Evolutionary conservation across 2,113 vertebrate species (phyloP).

Genomic region (Theristicus caerulescens): DNA sequence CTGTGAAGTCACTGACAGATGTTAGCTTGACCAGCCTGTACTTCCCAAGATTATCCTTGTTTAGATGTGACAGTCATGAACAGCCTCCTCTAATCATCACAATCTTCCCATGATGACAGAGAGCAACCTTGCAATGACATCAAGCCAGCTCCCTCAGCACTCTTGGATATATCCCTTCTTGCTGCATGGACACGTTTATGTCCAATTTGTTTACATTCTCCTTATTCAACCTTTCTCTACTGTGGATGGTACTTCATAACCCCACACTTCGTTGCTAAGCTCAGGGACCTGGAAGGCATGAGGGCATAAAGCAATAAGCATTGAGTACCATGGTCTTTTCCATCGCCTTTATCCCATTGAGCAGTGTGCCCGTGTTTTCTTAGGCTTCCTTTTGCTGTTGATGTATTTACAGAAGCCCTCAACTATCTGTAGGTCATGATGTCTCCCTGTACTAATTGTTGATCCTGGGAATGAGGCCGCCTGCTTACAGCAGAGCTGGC

Average conservation of each 20-base stretch:
- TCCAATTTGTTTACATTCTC: background rate
- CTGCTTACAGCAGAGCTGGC: background rate
- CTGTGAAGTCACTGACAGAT: background rate
- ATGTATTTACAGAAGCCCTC: background rate
- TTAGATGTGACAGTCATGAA: background rate
- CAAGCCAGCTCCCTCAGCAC: background rate
- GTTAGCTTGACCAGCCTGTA: background rate
- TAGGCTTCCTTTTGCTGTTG: background rate
- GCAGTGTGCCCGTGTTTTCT: background rate
- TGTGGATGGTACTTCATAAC: background rate
- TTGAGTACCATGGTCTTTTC: background rate
- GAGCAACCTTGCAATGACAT: background rate
- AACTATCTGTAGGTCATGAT: background rate
- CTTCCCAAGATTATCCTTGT: background rate
- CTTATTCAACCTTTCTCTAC: background rate
- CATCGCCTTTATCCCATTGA: background rate
- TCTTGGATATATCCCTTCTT: background rate
- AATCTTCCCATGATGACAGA: background rate
- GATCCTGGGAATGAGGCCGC: background rate
- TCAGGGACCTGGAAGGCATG: background rate
- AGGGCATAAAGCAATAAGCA: background rate
- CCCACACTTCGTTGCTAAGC: background rate
- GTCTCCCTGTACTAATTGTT: background rate
- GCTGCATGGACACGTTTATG: background rate
- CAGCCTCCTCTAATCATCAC: background rate